Conservation (phyloP, 2,113 vertebrate species). For the Corythoichthys intestinalis region DNA sequence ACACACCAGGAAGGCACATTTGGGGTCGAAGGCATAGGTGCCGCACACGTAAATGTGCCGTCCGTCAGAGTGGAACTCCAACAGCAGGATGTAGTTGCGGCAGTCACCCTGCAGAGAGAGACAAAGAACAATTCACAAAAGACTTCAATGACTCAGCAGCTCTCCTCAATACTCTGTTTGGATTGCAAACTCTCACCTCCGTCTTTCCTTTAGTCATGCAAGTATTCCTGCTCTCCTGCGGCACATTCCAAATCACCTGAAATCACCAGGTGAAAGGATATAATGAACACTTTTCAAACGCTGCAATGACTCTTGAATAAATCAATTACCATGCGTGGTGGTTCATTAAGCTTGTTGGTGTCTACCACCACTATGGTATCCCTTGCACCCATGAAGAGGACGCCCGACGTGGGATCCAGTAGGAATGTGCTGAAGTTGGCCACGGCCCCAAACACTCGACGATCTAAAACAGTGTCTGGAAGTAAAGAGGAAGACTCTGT, state of each 20-base stretch:
- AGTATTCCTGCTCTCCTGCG: slow-evolving; percentile 69
- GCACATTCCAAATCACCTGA: slow-evolving; percentile 82
- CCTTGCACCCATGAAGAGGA: slow-evolving; percentile 77
- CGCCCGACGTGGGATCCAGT: slow-evolving; percentile 67
- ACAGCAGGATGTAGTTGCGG: slow-evolving; percentile 83
- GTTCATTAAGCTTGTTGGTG: slow-evolving; percentile 54
- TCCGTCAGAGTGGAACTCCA: slow-evolving; percentile 75
- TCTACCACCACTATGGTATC: slow-evolving; percentile 77
- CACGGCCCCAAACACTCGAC: slow-evolving; percentile 15
- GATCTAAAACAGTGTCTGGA: slow-evolving; percentile 40
- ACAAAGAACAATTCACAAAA: slow-evolving; percentile 36
- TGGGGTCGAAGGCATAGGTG: slow-evolving; percentile 86
- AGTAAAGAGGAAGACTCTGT: background rate
- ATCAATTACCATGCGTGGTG: slow-evolving; percentile 43
- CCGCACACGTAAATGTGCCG: slow-evolving; percentile 79
- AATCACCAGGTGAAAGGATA: slow-evolving; percentile 19
- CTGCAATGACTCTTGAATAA: background rate
- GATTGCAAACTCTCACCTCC: slow-evolving; percentile 66
- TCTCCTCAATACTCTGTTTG: background rate
- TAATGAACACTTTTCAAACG: background rate
- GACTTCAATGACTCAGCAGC: background rate
- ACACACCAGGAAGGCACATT: slow-evolving; percentile 80
- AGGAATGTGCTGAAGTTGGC: slow-evolving; percentile 79
- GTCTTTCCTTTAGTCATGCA: slow-evolving; percentile 83
- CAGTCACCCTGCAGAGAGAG: slow-evolving; percentile 78